Evolutionary conservation across 1,140 invertebrate species (phyloP).

Genomic region (Zaprionus ornatus): DNA sequence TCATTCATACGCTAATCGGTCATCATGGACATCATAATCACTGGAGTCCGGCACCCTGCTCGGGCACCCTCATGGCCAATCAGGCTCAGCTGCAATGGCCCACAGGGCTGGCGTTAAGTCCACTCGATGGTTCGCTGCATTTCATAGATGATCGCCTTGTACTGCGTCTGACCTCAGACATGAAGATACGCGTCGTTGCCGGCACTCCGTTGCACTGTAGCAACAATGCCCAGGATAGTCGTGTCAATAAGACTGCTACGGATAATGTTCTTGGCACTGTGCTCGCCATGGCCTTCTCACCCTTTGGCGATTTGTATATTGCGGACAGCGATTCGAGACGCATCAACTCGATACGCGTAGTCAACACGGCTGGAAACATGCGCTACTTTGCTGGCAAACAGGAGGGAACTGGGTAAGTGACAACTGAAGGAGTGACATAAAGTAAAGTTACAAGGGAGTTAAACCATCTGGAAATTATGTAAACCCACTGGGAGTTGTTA

Average conservation of each 20-base stretch:
- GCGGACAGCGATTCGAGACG: constrained; percentile 96
- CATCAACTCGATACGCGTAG: constrained; percentile 93
- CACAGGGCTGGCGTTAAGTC: constrained; percentile 95
- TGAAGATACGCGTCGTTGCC: constrained; percentile 95
- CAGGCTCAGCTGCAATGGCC: constrained; percentile 97
- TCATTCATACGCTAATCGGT: constrained; percentile 97
- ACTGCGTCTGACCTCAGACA: constrained; percentile 94
- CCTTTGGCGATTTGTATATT: constrained; percentile 96
- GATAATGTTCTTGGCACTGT: constrained; percentile 90
- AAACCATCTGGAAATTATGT: background rate
- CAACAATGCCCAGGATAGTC: constrained; percentile 80
- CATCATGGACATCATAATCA: constrained; percentile 96
- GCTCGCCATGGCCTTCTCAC: constrained; percentile 94
- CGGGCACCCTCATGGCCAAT: constrained; percentile 90
- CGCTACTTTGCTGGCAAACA: constrained; percentile 92
- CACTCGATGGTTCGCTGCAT: constrained; percentile 96
- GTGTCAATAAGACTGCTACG: constrained; percentile 81
- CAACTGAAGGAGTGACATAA: background rate
- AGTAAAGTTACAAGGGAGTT: background rate
- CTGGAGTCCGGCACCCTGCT: constrained; percentile 94
- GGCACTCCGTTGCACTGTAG: constrained; percentile 94
- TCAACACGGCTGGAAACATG: constrained; percentile 93
- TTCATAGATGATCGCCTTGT: constrained; percentile 98
- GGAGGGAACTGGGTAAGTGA: constrained; percentile 85
- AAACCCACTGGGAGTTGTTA: no score